phyloP scores from a whole-genome alignment of 2,113 vertebrate genomes.

The Neomonachus schauinslandi region DNA sequence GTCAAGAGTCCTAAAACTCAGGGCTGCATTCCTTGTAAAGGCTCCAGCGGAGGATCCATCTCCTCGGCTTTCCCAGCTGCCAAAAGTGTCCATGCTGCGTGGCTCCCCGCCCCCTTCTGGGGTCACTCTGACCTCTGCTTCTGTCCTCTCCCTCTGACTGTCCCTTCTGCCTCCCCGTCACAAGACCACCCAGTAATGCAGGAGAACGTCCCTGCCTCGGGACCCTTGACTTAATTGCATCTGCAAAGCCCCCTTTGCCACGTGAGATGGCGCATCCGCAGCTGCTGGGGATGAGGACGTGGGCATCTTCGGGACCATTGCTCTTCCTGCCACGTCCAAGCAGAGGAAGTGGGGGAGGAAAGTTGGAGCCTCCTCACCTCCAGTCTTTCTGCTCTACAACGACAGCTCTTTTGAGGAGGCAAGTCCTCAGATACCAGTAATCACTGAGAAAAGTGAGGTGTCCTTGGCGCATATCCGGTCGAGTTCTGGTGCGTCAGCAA shows the following conservation, averaged over 20 bases:
- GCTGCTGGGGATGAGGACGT: neutral
- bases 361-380: neutral
- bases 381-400: neutral
- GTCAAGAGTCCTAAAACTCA: neutral
- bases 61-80: too few relatives aligned
- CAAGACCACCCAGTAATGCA: neutral
- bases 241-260: neutral
- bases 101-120: neutral
- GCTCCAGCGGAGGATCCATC: fast-evolving
- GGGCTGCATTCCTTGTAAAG: too few relatives aligned
- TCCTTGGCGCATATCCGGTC: fast-evolving
- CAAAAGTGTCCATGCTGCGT: fast-evolving
- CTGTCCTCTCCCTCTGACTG: neutral
- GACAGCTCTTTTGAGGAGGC: neutral
- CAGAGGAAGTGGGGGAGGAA: neutral
- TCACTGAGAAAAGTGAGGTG: neutral
- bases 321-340: too few relatives aligned
- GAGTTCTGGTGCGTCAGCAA: neutral
- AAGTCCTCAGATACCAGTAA: neutral
- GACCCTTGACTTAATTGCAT: neutral
- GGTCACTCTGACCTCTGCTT: fast-evolving
- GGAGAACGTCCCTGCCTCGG: fast-evolving
- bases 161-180: neutral
- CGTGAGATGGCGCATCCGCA: fast-evolving
- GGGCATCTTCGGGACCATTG: neutral